Evolutionary conservation across 2,113 vertebrate species (phyloP).

Genomic region (Ceuthmochares aereus): DNA sequence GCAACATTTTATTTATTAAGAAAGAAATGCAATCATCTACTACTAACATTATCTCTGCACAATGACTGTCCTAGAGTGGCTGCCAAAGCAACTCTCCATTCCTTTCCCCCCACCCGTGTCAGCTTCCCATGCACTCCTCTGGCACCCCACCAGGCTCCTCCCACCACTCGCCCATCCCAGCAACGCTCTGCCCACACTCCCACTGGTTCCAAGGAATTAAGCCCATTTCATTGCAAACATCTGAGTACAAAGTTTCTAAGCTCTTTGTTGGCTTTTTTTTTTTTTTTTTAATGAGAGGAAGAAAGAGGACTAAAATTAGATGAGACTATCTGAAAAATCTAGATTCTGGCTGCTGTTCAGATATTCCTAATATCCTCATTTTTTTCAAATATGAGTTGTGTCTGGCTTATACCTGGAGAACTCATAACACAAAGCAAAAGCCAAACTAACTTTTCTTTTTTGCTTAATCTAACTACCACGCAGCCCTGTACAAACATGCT

Average conservation of each 20-base stretch:
- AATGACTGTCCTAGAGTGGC: slow-evolving; percentile 25
- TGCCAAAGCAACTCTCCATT: slow-evolving; percentile 65
- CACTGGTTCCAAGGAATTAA: slow-evolving; percentile 63
- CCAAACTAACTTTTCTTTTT: neutral
- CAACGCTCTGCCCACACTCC: slow-evolving; percentile 71
- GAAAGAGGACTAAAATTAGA: slow-evolving; percentile 53
- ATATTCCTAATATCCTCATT: neutral
- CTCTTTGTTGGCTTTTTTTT: neutral
- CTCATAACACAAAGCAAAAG: neutral
- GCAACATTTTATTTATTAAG: neutral
- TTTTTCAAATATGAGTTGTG: neutral
- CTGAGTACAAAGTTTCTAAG: slow-evolving; percentile 14
- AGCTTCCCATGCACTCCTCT: slow-evolving; percentile 93
- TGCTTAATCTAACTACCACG: neutral
- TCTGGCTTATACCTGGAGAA: neutral
- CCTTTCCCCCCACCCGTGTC: slow-evolving; percentile 77
- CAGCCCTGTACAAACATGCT: neutral
- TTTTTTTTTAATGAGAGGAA: neutral
- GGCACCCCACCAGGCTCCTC: slow-evolving; percentile 77
- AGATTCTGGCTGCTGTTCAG: neutral
- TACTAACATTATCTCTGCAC: neutral
- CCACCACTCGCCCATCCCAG: slow-evolving; percentile 51
- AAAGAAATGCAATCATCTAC: neutral
- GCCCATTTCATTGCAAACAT: slow-evolving; percentile 56
- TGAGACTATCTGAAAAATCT: neutral